Conservation (phyloP, 1,140 invertebrate genomes). For the Zelostemma sp. region DNA sequence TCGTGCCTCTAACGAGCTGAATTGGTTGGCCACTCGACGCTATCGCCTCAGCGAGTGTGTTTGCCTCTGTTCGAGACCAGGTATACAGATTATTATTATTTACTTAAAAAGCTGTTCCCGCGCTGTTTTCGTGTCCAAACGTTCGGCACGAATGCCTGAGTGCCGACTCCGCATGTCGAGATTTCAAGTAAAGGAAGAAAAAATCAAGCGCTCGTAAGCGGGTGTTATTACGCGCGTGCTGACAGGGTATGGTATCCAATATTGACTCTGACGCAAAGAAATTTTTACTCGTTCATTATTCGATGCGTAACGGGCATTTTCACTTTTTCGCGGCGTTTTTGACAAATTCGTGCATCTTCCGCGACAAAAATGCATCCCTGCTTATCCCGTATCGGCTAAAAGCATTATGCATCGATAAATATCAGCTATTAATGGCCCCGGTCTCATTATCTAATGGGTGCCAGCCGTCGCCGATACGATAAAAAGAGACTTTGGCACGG, state of each 20-base stretch:
- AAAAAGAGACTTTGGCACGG: constrained; percentile 43
- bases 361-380: neutral
- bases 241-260: constrained; percentile 17
- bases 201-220: too few species aligned
- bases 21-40: constrained; percentile 47
- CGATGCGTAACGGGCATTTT: too few species aligned
- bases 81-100: constrained; percentile 51
- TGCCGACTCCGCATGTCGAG: constrained; percentile 41
- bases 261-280: neutral
- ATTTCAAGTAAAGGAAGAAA: too few species aligned
- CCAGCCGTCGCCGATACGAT: constrained; percentile 43
- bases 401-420: constrained; percentile 47
- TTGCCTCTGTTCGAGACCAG: constrained; percentile 43
- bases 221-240: constrained; percentile 33
- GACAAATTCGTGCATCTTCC: too few species aligned
- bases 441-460: constrained; percentile 56
- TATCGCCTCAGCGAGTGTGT: constrained; percentile 40
- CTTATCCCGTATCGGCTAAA: constrained; percentile 21
- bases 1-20: constrained; percentile 62
- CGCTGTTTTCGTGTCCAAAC: constrained; percentile 32
- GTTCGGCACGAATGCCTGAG: constrained; percentile 33
- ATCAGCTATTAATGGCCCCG: constrained; percentile 52
- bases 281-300: too few species aligned
- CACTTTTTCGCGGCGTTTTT: too few species aligned
- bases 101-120: constrained; percentile 44